Evolutionary conservation across 2,113 vertebrate genomes (phyloP), one percentile per base, ranked within the genome.

Genomic region (Cyrtonyx montezumae): DNA sequence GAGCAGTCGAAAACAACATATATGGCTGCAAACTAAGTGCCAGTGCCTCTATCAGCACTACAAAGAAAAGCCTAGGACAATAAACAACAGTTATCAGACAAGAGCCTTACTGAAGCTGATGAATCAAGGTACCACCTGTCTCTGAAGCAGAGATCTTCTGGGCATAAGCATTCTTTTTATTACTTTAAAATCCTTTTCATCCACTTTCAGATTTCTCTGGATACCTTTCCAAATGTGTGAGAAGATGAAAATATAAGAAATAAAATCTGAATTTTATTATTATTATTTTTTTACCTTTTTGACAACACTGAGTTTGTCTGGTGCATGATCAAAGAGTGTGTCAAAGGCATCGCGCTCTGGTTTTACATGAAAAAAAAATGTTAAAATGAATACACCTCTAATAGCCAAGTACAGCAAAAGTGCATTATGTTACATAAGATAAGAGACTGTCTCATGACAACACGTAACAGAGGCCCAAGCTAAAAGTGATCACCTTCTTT

Each of bases 301-400:
- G 51, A 99, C 98, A 32, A 98, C 96, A 4, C 96, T 98, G 87
- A 99, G 98, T 84, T 99, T 99, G 95, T 99, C 98, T 2, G 98
- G 98, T 1, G 98, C 98, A 0, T 99, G 98, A 95, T 99, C 98
- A 17, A 99, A 97, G 26, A 99, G 97, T 0, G 98, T 99, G 95
- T 99, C 98, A 70, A 99, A 99, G 81, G 98, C 98, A 37, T 99
- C 98, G 0, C 98, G 97, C 55, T 99, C 98, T 99, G 96, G 46
- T 77, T 94, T 45, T 22, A 45, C 30, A 14, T 26, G n/a, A 6
- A 7, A 1, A 3, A 37, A 43, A 56, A 5, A 6, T 53, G 28
- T 53, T 56, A 58, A n/a, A 58, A 58, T 58, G 11, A 4, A 10
- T 67, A 63, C 8, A 70, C 4, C 17, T 58, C 6, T 77, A 69